Base-by-base conservation (phyloP, 2,797 vertebrate genomes). In the Selene dorsalis region DNA sequence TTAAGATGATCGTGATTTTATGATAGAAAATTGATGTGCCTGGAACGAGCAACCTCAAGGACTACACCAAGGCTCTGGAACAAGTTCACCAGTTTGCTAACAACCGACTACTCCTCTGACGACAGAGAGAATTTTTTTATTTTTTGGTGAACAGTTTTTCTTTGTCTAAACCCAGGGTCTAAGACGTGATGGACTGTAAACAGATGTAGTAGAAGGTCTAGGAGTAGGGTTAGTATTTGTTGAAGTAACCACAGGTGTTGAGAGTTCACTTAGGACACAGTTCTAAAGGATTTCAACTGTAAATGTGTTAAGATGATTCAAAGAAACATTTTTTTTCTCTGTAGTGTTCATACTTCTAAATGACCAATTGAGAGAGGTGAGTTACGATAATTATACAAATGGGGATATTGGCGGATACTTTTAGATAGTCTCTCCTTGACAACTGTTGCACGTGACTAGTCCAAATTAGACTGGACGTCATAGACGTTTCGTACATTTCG, bases 1-100 rank as follows among this genome's bases (percentile, higher is more conserved):
- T 30, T 53, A 7, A 4, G 20, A 56, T n/a, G 24, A 43, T 10
- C 24, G 1, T 57, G 52, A 73, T 83, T 22, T 61, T n/a, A 68
- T 13, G 39, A 48, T 26, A 47, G 43, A 53, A 60, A 60, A 56
- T 24, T 56, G 13, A 16, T 47, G 22, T n/a, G 1, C 41, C 66
- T 52, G 7, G 30, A 64, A 38, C 22, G 43, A 24, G 47, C 6
- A 59, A 20, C 28, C 16, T 67, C 9, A 71, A n/a, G 5, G 3
- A 45, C 41, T 48, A 32, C 22, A 69, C 24, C 18, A 69, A 38
- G 16, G 2, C 38, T 16, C 56, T 53, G 57, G 2, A 69, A 55
- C 32, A 5, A 3, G 65, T 73, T 58, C 13, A 58, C 24, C 11
- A 35, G 32, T 50, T 72, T 72, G n/a, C 1, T 32, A 35, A 67